Conservation (phyloP, 1,140 invertebrate genomes). For the Drosophila malerkotliana region DNA sequence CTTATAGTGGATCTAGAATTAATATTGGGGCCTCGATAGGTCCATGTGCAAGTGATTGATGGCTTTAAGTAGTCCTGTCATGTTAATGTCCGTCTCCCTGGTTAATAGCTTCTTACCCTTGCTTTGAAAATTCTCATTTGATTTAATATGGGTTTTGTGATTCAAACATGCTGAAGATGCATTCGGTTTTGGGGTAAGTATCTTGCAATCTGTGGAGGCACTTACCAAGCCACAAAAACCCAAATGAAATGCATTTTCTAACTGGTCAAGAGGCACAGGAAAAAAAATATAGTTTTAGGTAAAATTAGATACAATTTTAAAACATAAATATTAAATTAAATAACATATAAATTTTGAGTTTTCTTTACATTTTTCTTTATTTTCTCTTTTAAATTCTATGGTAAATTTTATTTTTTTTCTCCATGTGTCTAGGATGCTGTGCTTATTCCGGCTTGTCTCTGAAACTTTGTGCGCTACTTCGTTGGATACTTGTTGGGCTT, state of each 20-base stretch:
- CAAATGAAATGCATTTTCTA: conserved; percentile 18
- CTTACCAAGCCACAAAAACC: conserved; percentile 25
- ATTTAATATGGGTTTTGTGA: conserved; percentile 6
- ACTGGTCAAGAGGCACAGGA: background rate
- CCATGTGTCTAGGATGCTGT: background rate
- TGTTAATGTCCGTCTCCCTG: conserved; percentile 1
- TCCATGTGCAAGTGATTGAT: conserved; percentile 40
- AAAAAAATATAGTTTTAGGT: background rate
- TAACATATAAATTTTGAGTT: too few species aligned
- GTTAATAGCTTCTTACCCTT: conserved; percentile 14
- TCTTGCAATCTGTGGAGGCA: conserved; percentile 19
- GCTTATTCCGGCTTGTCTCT: background rate
- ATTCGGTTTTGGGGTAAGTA: conserved; percentile 16
- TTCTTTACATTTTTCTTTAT: background rate
- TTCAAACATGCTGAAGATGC: conserved; percentile 37
- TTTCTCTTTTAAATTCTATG: background rate
- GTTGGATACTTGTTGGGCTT: background rate
- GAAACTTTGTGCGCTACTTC: background rate
- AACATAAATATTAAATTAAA: too few species aligned
- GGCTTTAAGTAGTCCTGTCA: background rate
- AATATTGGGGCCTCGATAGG: conserved; percentile 19
- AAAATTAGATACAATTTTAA: too few species aligned
- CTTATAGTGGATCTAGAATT: conserved; percentile 19
- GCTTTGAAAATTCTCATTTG: background rate
- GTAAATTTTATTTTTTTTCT: background rate